Conservation (phyloP, 1,140 invertebrate species). For the Heliconius hewitsoni region DNA sequence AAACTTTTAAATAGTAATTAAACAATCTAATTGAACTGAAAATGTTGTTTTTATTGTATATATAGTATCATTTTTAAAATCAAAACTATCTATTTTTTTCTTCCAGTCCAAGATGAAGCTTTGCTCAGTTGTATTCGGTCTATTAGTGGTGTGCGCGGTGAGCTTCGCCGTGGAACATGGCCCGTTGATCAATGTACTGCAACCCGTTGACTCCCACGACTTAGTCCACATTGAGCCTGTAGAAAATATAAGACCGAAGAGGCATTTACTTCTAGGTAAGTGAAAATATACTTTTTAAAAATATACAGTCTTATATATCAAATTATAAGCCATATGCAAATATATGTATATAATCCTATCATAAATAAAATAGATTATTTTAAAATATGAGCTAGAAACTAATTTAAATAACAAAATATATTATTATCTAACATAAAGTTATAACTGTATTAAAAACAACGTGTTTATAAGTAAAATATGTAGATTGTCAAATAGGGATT, state of each 20-base stretch:
- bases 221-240: slow-evolving; percentile 17
- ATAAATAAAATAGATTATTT: neutral
- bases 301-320: neutral
- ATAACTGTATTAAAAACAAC: neutral
- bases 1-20: no score
- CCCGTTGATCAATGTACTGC: slow-evolving; percentile 43
- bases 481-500: neutral
- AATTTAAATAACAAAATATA: neutral
- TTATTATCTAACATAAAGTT: neutral
- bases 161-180: slow-evolving; percentile 51
- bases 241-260: slow-evolving; percentile 40
- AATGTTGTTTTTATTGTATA: no score
- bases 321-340: no score
- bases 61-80: neutral
- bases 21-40: no score
- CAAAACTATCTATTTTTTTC: neutral
- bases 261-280: slow-evolving; percentile 44
- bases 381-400: neutral
- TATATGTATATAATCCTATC: no score
- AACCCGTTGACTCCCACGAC: slow-evolving; percentile 35
- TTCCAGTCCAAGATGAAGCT: slow-evolving; percentile 60
- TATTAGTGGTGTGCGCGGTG: slow-evolving; percentile 54
- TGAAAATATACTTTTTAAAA: neutral
- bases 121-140: slow-evolving; percentile 48
- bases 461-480: neutral